Conservation (phyloP, 23 tunicate genomes). For the Trididemnum miniatum region DNA sequence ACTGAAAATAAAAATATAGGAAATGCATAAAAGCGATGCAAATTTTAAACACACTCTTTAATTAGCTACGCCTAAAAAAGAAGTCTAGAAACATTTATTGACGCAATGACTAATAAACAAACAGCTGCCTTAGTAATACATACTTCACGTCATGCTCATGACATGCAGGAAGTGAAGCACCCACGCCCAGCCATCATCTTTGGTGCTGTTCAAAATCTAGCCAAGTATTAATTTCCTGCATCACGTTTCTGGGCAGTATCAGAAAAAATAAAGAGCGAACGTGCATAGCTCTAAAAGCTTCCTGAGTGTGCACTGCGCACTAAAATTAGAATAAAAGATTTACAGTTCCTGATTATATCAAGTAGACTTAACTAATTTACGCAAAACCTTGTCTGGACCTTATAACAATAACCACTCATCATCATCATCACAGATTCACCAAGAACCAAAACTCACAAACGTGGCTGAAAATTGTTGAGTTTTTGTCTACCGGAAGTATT, state of each 20-base stretch:
- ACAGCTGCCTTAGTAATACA: background rate
- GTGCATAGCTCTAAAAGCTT: background rate
- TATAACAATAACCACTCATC: too few species aligned
- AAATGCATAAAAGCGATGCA: too few species aligned
- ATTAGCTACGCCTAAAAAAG: background rate
- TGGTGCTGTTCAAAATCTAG: slow-evolving; percentile 5
- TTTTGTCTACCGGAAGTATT: too few species aligned
- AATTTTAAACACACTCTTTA: background rate
- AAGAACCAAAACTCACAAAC: too few species aligned
- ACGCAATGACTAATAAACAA: background rate
- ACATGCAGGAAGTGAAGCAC: slow-evolving; percentile 23
- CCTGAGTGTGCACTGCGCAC: background rate
- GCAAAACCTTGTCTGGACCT: too few species aligned
- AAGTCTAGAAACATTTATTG: background rate
- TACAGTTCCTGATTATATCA: too few species aligned
- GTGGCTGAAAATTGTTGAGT: too few species aligned
- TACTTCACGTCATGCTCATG: slow-evolving; percentile 8
- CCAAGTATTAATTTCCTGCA: background rate
- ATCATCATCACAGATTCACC: too few species aligned
- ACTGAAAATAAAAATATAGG: background rate
- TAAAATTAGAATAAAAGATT: too few species aligned
- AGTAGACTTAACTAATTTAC: too few species aligned
- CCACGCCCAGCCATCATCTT: slow-evolving; percentile 24
- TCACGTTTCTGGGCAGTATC: background rate
- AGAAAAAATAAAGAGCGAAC: background rate